phyloP scores from a whole-genome alignment of 2,797 vertebrate species.

The Tympanoctomys barrerae region DNA sequence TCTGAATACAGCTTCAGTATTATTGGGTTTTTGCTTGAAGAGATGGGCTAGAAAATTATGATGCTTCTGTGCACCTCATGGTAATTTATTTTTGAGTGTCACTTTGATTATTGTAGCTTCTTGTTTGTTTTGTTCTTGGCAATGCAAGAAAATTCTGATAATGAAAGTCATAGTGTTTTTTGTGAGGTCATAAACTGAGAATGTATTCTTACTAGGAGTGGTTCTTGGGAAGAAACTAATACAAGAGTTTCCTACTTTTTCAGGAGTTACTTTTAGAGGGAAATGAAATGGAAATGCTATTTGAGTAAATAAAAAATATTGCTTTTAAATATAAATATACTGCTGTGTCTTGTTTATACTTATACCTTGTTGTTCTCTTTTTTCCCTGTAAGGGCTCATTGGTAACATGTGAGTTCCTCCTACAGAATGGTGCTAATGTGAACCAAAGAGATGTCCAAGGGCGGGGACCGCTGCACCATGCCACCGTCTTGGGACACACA shows the following conservation, averaged over 20 bases:
- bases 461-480: constrained; percentile 96
- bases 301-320: constrained; percentile 28
- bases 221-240: constrained; percentile 56
- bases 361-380: constrained; percentile 53
- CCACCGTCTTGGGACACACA: constrained; percentile 97
- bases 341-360: background rate
- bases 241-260: constrained; percentile 24
- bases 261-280: background rate
- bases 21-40: background rate
- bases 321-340: constrained; percentile 47
- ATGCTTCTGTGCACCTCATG: background rate
- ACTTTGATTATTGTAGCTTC: constrained; percentile 1
- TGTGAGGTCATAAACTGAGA: constrained; percentile 44
- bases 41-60: constrained; percentile 45
- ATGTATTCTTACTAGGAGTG: constrained; percentile 13
- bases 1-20: background rate
- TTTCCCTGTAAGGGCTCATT: constrained; percentile 92
- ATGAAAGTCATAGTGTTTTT: constrained; percentile 14
- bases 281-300: constrained; percentile 40
- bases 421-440: constrained; percentile 98
- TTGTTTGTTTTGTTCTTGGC: background rate
- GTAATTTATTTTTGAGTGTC: constrained; percentile 45
- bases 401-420: constrained; percentile 98
- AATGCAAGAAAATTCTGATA: constrained; percentile 46
- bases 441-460: constrained; percentile 96